Conservation (phyloP, 2,888 invertebrate species). For the Deilephila porcellus region DNA sequence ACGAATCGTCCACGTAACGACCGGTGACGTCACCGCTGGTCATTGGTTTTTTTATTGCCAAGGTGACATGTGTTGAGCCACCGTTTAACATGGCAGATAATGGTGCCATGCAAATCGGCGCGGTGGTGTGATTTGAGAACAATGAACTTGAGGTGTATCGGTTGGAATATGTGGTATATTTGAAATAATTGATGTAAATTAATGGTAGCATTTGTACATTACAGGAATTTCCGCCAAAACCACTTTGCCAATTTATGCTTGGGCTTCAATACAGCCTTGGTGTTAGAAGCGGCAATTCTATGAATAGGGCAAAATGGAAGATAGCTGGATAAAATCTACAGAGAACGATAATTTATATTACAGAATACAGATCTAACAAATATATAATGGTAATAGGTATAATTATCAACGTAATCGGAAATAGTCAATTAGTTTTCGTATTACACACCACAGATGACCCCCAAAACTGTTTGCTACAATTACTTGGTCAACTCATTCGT, state of each 20-base stretch:
- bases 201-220: background rate
- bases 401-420: background rate
- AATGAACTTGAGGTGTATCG: background rate
- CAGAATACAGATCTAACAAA: background rate
- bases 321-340: too few species aligned
- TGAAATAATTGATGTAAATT: background rate
- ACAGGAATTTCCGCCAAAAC: background rate
- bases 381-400: background rate
- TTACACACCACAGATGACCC: background rate
- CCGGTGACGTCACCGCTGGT: background rate
- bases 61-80: conserved; percentile 9
- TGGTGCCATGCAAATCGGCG: background rate
- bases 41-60: background rate
- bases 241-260: too few species aligned
- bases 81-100: background rate
- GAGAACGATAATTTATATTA: too few species aligned
- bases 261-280: too few species aligned
- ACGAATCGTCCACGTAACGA: background rate
- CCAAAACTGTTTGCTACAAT: background rate
- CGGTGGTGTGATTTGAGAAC: background rate
- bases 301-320: too few species aligned
- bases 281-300: too few species aligned
- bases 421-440: background rate
- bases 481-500: background rate
- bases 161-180: background rate